These are phyloP conservation scores for Seriola aureovittata DNA, from an alignment of 2,113 vertebrate genomes.

Conservation along the genomic window DNA sequence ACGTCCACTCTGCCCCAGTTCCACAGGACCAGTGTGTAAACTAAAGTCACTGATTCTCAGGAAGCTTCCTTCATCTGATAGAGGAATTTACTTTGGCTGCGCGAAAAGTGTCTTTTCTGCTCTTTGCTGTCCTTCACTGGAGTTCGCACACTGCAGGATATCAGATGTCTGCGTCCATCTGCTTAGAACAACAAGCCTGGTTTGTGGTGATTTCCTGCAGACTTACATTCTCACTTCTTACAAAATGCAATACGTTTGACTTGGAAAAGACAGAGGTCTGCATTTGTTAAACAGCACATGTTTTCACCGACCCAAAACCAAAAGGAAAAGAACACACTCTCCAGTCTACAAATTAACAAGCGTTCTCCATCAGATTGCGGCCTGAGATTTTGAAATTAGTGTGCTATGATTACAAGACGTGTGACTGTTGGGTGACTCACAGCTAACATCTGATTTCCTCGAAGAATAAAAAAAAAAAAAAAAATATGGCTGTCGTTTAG, in stretches of 20 bases:
- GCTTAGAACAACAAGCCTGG: conserved; percentile 54
- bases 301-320: neutral
- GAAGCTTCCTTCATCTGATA: neutral
- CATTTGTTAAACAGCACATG: neutral
- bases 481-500: neutral
- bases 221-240: conserved; percentile 16
- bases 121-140: conserved; percentile 30
- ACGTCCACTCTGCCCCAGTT: neutral
- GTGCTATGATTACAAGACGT: neutral
- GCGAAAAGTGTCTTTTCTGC: conserved; percentile 11
- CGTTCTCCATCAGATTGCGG: neutral
- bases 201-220: conserved; percentile 48
- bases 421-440: neutral
- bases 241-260: neutral
- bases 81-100: neutral
- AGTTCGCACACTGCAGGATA: conserved; percentile 46
- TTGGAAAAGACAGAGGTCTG: neutral
- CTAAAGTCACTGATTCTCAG: neutral
- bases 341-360: neutral
- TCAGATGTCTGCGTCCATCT: conserved; percentile 65
- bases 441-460: neutral
- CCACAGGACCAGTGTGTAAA: neutral
- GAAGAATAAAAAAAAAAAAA: neutral
- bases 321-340: too few species aligned
- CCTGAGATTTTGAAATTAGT: neutral